Evolutionary conservation across 1,140 invertebrate genomes (phyloP).

Genomic region (Laodelphax striatellus): DNA sequence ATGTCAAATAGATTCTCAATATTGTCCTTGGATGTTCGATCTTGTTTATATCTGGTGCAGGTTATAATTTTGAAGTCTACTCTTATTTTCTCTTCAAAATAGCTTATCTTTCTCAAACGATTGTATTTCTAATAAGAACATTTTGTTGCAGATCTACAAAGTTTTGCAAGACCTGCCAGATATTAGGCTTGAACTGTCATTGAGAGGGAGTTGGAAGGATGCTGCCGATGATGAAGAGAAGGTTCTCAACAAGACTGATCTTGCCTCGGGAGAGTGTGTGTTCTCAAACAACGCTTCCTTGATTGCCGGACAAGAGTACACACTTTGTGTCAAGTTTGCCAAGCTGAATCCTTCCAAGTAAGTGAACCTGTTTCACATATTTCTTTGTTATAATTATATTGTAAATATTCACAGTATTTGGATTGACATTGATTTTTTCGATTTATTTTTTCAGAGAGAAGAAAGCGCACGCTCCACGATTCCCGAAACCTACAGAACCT

Average conservation of each 20-base stretch:
- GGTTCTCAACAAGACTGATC: constrained; percentile 18
- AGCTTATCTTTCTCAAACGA: not conserved
- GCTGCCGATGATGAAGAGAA: constrained; percentile 31
- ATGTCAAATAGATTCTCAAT: no score
- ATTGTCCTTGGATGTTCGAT: constrained; percentile 28
- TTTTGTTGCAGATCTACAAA: constrained; percentile 33
- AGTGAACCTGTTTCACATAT: no score
- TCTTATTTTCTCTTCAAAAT: not conserved
- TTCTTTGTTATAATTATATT: no score
- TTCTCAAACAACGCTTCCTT: no score
- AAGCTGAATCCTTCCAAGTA: constrained; percentile 30
- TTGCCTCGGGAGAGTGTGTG: constrained; percentile 26
- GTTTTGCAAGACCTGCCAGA: constrained; percentile 49
- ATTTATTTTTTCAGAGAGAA: constrained; percentile 25
- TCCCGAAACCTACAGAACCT: constrained; percentile 88
- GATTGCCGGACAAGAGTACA: constrained; percentile 54
- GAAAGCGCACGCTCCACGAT: constrained; percentile 66
- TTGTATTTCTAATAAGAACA: not conserved
- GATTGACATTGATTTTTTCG: no score
- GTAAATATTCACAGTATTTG: no score
- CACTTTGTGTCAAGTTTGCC: constrained; percentile 39
- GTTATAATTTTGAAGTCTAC: not conserved
- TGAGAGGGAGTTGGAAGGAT: constrained; percentile 41
- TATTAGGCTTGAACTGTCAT: constrained; percentile 39
- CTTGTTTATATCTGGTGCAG: no score